A percentile compares a stretch with the other conserved stretches of the same genome.
These are phyloP conservation scores for Gymnoscopelus microlampas DNA, from an alignment of 2,797 vertebrate species.

Conservation along the genomic window DNA sequence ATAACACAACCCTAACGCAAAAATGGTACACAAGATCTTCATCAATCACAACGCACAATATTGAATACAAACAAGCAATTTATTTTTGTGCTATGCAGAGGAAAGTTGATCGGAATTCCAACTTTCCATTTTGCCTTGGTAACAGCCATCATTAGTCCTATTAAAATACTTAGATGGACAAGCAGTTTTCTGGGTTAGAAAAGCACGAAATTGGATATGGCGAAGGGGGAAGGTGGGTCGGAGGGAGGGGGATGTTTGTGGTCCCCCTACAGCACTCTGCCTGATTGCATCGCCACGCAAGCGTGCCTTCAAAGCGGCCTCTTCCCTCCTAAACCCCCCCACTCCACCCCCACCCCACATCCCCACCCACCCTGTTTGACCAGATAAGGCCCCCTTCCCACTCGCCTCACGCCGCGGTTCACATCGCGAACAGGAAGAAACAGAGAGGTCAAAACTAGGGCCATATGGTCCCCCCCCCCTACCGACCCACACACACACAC, in stretches of 20 bases:
- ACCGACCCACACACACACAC: neutral
- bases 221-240: constrained; percentile 22
- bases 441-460: constrained; percentile 77
- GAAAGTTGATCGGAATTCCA: too few relatives aligned
- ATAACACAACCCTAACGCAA: too few relatives aligned
- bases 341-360: constrained; percentile 63
- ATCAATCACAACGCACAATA: too few relatives aligned
- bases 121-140: too few relatives aligned
- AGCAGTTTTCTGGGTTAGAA: constrained; percentile 31
- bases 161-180: too few relatives aligned
- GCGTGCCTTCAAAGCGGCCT: constrained; percentile 78
- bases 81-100: too few relatives aligned
- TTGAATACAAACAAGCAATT: too few relatives aligned
- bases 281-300: constrained; percentile 83
- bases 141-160: too few relatives aligned
- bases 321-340: too few relatives aligned
- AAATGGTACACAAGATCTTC: too few relatives aligned
- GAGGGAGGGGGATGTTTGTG: constrained; percentile 22
- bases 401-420: constrained; percentile 72
- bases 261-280: constrained; percentile 75
- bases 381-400: constrained; percentile 78
- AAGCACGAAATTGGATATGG: constrained; percentile 25
- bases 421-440: constrained; percentile 81
- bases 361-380: constrained; percentile 75
- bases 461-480: constrained; percentile 66